Base-by-base conservation (phyloP, 2,888 invertebrate genomes). In the Himalopsyche tibetana region DNA sequence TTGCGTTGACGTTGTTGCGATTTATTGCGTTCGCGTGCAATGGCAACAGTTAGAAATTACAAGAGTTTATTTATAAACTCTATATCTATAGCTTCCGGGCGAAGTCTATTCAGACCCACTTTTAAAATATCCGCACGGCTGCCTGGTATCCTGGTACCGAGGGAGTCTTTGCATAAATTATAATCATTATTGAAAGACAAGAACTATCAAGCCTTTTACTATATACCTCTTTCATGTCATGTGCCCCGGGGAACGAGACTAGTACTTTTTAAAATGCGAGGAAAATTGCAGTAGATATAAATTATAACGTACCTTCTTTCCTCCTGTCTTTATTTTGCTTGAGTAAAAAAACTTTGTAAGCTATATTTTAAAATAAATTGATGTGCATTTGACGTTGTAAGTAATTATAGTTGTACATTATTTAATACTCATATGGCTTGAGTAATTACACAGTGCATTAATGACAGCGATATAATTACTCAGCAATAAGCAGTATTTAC, bases 11-110 rank as follows among this genome's bases (percentile, higher is more conserved):
- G 85, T 82, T 82, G 80, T 81, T 82, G 82, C 82, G 81, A 87
- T 88, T 88, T 87, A 88, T 87, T 80, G 81, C 85, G 82, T 79
- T 88, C 85, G 85, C 88, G 88, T 88, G 88, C 87, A 85, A 74
- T 80, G 83, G 55, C 51, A 74, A 82, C 87, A 82, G 84, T 86
- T 84, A 84, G 86, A 84, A 63, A 84, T 82, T 82, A 84, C 63
- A 69, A 82, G 63, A 83, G 63, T 86, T 85, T 87, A 86, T 87
- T 88, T 84, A 85, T 86, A 87, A 87, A 87, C 85, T 55, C 38
- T 74, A 74, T 38, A 74, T 74, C 74, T 83, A 84, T 85, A 51
- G 86, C 87, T 87, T 87, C 87, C 88, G 88, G 88, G 83, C 83
- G 69, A 84, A 83, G 85, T 86, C 86, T 85, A 51, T 51, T 82